Evolutionary conservation across 2,797 vertebrate genomes (phyloP), one percentile per base, ranked within the genome.

Genomic region (Clarias platycephalus): DNA sequence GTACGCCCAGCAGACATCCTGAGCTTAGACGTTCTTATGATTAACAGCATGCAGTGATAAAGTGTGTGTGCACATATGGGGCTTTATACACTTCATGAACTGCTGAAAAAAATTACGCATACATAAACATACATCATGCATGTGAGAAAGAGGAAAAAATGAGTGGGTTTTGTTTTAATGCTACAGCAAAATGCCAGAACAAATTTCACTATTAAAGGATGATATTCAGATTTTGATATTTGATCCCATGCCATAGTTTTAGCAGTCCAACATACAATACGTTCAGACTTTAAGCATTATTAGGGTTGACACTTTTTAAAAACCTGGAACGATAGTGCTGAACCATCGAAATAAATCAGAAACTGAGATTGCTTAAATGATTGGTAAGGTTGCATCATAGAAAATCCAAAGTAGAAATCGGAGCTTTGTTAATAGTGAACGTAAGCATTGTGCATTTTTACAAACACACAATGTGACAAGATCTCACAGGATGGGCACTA

Each of bases 81-180:
- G n/a, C 49, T 66, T 80, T n/a, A 20, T 80, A 64, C 77, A 80
- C 58, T 40, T 63, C 34, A 40, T 62, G 34, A 63, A 63, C 22
- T 16, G 34, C 34, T n/a, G 24, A 26, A 44, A 79, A 49, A 79
- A 16, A 79, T 62, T 4, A 79, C 9, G 9, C 26, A 75, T 24
- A 64, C 22, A 12, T 64, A 76, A 58, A 82, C 81, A 72, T 60
- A 72, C n/a, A 82, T 71, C 67, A 31, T 72, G 44, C 53, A 72
- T 28, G 40, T 16, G 16, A 64, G 62, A 66, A 28, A 26, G 16
- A 0, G 37, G 24, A n/a, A 40, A 44, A 37, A 49, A 24, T 10
- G 10, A 44, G 13, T 64, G 58, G 7, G 34, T 63, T 79, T 79
- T 28, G 34, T 79, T 79, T 26, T 26, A 9, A 9, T 20, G 8